Base-by-base conservation (phyloP, 2,888 invertebrate genomes). In the Disparrhopalites patrizii region DNA sequence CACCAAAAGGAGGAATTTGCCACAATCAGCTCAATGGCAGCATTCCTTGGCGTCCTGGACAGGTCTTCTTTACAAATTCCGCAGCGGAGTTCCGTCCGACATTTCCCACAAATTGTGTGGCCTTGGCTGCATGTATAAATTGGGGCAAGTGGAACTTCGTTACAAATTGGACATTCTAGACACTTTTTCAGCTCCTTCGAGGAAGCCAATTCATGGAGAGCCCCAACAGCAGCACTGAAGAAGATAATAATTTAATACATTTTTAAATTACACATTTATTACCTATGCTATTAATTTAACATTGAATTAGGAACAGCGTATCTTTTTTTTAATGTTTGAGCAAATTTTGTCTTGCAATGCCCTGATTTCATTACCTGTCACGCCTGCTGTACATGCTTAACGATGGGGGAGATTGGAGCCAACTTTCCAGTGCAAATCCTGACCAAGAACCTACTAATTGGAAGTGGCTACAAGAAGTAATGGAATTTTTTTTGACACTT, bases 131-230 rank as follows among this genome's bases (percentile, higher is more conserved):
- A 73, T 3, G 73, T 73, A 63, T 68, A 73, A 50, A 73, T 73
- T n/a, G 73, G 73, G 13, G 73, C 70, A 18, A 73, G 47, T 27
- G 73, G 73, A 15, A 73, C 73, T 61, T 73, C 73, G 27, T 68
- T 67, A 47, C 73, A 73, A 58, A 71, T 70, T 1, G 73, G 73
- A 40, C 73, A 73, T 50, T 73, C 70, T n/a, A 73, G 43, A 13
- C 71, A 71, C 31, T 71, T 69, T 58, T 70, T 71, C 18, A 73
- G 58, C 7, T 73, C 73, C 13, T 68, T 64, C 15, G 65, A 36
- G 2, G 70, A 66, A 1, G 70, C 71, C 30, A 73, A 43, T 31
- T 71, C 70, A 63, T 70, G 67, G 15, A 71, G 60, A 10, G 69
- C 56, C 36, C 70, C 72, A 13, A 72, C 70, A 28, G 68, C 66